Evolutionary conservation across 1,140 invertebrate genomes (phyloP).

Genomic region (Lamellibrachia luymesi): DNA sequence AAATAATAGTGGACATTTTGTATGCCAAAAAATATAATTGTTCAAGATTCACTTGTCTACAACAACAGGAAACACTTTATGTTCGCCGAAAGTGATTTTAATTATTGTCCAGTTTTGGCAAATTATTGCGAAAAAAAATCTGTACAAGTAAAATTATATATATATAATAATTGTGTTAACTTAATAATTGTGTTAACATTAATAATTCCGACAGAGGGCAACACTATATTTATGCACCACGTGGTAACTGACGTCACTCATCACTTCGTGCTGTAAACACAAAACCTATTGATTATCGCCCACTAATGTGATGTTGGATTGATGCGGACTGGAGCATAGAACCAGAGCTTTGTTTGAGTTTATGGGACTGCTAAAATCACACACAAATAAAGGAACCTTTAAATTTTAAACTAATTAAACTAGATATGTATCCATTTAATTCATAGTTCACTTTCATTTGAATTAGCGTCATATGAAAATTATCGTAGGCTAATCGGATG

Average conservation of each 20-base stretch:
- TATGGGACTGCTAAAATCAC: background rate
- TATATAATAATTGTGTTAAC: background rate
- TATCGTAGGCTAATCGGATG: background rate
- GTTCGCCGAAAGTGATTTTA: background rate
- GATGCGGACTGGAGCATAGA: background rate
- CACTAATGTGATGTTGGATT: background rate
- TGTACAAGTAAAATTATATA: background rate
- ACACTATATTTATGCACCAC: background rate
- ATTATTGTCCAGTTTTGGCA: background rate
- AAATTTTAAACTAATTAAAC: background rate
- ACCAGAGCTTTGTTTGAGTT: background rate
- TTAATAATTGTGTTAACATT: background rate
- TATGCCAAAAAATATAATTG: background rate
- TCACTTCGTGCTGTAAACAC: background rate
- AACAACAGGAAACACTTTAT: background rate
- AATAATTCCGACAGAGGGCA: background rate
- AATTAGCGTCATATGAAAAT: background rate
- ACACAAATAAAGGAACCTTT: background rate
- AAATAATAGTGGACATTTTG: too few relatives aligned
- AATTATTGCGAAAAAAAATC: background rate
- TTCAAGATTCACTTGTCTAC: background rate
- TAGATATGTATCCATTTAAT: background rate
- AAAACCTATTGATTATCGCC: slow-evolving; percentile 5
- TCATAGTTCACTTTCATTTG: background rate
- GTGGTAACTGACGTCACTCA: background rate